Evolutionary conservation across 2,888 invertebrate genomes (phyloP).

Genomic region (Drosophila anceps): DNA sequence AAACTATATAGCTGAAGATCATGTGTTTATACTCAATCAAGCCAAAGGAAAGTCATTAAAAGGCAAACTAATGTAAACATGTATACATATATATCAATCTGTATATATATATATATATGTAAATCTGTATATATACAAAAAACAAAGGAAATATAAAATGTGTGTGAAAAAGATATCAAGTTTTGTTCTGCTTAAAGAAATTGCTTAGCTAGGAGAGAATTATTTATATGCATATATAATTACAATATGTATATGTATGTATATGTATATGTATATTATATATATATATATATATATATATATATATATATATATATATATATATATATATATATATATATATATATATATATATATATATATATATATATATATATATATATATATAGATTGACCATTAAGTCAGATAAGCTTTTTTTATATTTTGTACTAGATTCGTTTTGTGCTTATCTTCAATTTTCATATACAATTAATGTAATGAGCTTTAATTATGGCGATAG

Average conservation of each 20-base stretch:
- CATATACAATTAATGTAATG: constrained; percentile 58
- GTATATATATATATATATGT: not conserved
- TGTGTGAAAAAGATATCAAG: not conserved
- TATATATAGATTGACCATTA: constrained; percentile 1
- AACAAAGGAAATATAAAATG: not conserved
- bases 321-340: not conserved
- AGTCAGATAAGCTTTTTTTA: constrained; percentile 7
- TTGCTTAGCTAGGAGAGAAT: not conserved
- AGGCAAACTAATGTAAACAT: constrained; percentile 34
- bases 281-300: not conserved
- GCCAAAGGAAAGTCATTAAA: constrained; percentile 40
- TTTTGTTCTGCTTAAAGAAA: not conserved
- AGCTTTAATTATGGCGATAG: constrained; percentile 60
- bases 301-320: not conserved
- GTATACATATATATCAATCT: no score
- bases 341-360: not conserved
- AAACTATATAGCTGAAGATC: constrained; percentile 29
- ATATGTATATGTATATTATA: not conserved
- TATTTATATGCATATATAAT: no score
- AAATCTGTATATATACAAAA: not conserved
- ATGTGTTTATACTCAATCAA: constrained; percentile 51
- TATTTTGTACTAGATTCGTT: not conserved
- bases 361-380: not conserved
- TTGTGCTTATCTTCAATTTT: constrained; percentile 28
- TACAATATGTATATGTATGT: not conserved